phyloP scores from a whole-genome alignment of 1,140 invertebrate genomes.

The Drosophila prosaltans region DNA sequence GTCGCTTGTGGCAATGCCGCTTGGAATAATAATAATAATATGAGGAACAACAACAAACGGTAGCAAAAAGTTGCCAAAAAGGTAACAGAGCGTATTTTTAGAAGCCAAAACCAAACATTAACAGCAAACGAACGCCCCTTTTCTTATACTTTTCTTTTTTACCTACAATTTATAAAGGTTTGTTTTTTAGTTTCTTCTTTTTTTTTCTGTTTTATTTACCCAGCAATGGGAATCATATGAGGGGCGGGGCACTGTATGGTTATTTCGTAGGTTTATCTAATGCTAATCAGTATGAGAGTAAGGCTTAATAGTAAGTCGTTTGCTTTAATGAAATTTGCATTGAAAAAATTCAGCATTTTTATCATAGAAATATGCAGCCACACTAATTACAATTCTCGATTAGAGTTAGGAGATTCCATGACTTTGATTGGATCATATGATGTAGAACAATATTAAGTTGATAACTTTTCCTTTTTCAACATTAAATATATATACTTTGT shows the following conservation, averaged over 20 bases:
- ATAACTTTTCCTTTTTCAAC: no score
- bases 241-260: not conserved
- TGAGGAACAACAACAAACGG: conserved; percentile 23
- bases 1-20: conserved; percentile 20
- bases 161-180: not conserved
- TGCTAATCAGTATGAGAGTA: no score
- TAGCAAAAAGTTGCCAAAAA: conserved; percentile 44
- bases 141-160: not conserved
- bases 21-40: conserved; percentile 18
- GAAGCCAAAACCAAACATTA: conserved; percentile 14
- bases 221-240: not conserved
- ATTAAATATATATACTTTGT: no score
- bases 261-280: not conserved
- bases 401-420: no score
- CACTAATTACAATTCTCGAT: no score
- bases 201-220: not conserved
- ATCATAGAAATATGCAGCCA: no score
- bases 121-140: conserved; percentile 18
- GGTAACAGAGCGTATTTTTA: conserved; percentile 49
- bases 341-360: no score
- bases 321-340: no score
- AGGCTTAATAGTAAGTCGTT: no score
- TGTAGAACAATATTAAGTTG: no score
- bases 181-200: not conserved
- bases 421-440: no score